A percentile compares a stretch with the other conserved stretches of the same genome.
phyloP scores from a whole-genome alignment of 2,113 vertebrate species.

The Psittacara wagleri region DNA sequence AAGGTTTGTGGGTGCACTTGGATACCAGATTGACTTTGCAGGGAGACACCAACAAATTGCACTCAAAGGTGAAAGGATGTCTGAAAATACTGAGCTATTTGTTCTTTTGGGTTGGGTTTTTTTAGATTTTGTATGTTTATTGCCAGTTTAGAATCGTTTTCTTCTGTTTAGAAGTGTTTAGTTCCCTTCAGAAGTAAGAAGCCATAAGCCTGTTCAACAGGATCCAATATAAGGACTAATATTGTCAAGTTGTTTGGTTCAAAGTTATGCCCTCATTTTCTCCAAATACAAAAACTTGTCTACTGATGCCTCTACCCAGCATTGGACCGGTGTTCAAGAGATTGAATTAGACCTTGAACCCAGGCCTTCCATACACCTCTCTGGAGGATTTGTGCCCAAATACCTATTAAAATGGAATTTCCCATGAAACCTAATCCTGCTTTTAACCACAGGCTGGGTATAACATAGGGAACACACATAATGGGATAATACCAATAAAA shows the following conservation, averaged over 20 bases:
- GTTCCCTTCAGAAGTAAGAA: neutral
- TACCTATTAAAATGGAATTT: neutral
- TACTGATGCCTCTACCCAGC: neutral
- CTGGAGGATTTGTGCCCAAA: neutral
- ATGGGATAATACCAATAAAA: neutral
- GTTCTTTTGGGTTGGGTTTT: neutral
- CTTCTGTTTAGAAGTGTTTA: neutral
- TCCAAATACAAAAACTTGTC: neutral
- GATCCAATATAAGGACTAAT: neutral
- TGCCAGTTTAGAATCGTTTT: neutral
- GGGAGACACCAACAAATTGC: neutral
- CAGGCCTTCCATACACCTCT: neutral
- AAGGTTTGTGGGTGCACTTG: neutral
- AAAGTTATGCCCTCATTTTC: neutral
- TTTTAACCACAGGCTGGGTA: neutral
- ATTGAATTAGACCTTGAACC: neutral
- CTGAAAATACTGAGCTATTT: neutral
- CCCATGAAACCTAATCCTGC: neutral
- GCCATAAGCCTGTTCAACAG: neutral
- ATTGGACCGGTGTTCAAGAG: neutral
- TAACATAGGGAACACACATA: neutral
- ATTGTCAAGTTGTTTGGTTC: neutral
- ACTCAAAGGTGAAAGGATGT: neutral
- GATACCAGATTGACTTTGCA: neutral
- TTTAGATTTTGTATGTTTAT: neutral